Base-by-base conservation (phyloP, 1,140 invertebrate genomes). In the Nebria ingens region DNA sequence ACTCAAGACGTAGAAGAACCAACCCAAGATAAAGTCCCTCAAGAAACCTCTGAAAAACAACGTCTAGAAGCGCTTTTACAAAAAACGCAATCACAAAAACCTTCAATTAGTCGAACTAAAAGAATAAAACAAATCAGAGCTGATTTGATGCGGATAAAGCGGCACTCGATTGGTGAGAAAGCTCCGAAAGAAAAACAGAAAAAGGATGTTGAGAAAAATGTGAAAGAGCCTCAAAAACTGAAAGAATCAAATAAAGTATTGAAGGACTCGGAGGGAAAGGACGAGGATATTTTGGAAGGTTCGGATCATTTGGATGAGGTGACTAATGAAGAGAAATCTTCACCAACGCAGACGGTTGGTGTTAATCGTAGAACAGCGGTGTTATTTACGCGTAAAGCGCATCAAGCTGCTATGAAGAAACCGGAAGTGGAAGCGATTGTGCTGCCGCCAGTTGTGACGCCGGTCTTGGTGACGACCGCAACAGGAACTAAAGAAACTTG, bases 281-380 rank as follows among this genome's bases (percentile, higher is more conserved):
- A 6, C 25, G 25, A 29, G 4, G 25, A 29, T 13, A 13, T 29
- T 13, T 4, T 6, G 4, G 25, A 29, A 4, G 25, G 25, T 29
- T 13, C 25, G 13, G 4, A 65, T 59, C 13, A 64, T 63, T 52
- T 63, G 61, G 6, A 61, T 56, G 53, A 60, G 62, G 52, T 56
- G 22, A 49, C 21, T 65, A 19, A 56, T 56, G 11, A 56, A 58
- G 12, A 58, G 59, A 29, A 67, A 0, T 68, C 72, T 29, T 73
- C 73, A 2, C 63, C 68, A 2, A 58, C 62, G 13, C 53, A 22
- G 40, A 64, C 69, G 56, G 71, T 77, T 29, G 85, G 86, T 25
- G 87, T 91, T 0, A 91, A 91, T 70, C 75, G 89, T 49, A 73
- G 89, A 64, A 91, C 87, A 17, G 84, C 87, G n/a, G 87, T 91